Evolutionary conservation across 2,113 vertebrate genomes (phyloP).

Genomic region (Cynoglossus semilaevis): DNA sequence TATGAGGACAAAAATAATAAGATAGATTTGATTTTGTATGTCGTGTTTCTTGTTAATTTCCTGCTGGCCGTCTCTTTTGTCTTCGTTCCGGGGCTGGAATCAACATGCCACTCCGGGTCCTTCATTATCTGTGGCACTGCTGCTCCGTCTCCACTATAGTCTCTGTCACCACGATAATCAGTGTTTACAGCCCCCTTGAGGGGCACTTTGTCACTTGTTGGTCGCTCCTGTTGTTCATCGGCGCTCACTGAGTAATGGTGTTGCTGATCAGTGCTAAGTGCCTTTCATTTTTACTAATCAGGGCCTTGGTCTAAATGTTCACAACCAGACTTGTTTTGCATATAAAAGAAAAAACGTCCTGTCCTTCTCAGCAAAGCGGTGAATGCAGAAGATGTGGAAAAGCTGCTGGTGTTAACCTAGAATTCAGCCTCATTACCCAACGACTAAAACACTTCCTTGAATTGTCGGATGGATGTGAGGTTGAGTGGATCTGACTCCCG

Average conservation of each 20-base stretch:
- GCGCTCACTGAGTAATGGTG: constrained; percentile 33
- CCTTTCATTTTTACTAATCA: constrained; percentile 48
- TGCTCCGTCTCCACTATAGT: constrained; percentile 41
- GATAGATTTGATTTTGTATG: not conserved
- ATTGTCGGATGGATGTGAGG: no score
- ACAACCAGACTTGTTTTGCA: constrained; percentile 20
- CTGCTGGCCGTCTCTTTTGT: not conserved
- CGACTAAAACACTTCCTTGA: no score
- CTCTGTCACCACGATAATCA: constrained; percentile 35
- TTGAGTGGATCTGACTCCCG: no score
- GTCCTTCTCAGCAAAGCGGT: constrained; percentile 3
- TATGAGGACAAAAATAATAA: no score
- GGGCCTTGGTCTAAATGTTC: constrained; percentile 28
- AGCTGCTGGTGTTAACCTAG: no score
- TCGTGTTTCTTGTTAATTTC: not conserved
- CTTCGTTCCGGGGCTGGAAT: not conserved
- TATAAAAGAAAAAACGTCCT: constrained; percentile 27
- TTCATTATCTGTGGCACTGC: constrained; percentile 23
- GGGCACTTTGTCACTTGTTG: constrained; percentile 34
- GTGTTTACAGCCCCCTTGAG: constrained; percentile 35
- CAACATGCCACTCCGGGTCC: constrained; percentile 12
- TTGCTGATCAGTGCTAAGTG: constrained; percentile 44
- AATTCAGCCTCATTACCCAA: no score
- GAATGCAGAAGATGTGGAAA: not conserved
- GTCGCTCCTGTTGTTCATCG: constrained; percentile 48